A percentile compares a stretch with the other conserved stretches of the same genome.
Evolutionary conservation across 2,113 vertebrate species (phyloP).

Genomic region (Osmerus eperlanus): DNA sequence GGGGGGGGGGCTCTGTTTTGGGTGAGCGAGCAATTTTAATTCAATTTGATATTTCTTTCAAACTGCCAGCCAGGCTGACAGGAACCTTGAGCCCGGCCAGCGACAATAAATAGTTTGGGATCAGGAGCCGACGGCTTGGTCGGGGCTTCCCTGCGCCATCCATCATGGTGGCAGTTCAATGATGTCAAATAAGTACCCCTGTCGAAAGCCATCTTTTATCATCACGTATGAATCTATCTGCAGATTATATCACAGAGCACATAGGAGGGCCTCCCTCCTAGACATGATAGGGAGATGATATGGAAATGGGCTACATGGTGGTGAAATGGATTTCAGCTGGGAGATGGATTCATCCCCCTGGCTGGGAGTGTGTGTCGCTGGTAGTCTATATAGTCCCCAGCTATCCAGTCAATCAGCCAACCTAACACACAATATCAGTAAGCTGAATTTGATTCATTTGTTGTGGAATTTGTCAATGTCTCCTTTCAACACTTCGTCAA

Average conservation of each 20-base stretch:
- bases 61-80: slow-evolving; percentile 30
- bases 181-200: slow-evolving; percentile 74
- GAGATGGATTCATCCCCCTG: slow-evolving; percentile 48
- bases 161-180: slow-evolving; percentile 70
- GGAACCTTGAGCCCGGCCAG: slow-evolving; percentile 53
- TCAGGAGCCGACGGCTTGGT: slow-evolving; percentile 42
- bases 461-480: too few species aligned
- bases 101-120: slow-evolving; percentile 57
- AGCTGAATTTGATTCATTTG: too few species aligned
- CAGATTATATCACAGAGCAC: slow-evolving; percentile 59
- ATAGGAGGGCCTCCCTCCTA: slow-evolving; percentile 56
- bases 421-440: slow-evolving; percentile 19
- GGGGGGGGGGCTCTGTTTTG: slow-evolving; percentile 54
- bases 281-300: slow-evolving; percentile 58
- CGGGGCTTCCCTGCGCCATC: slow-evolving; percentile 46
- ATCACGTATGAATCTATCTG: slow-evolving; percentile 68
- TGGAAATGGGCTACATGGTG: slow-evolving; percentile 60
- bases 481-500: too few species aligned
- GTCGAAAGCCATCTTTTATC: slow-evolving; percentile 72
- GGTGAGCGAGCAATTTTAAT: slow-evolving; percentile 71
- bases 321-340: slow-evolving; percentile 34
- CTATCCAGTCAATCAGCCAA: slow-evolving; percentile 17
- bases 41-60: slow-evolving; percentile 70
- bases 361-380: slow-evolving; percentile 39
- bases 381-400: slow-evolving; percentile 37